phyloP scores from a whole-genome alignment of 64 coral and sea anemone species.

The Montipora foliosa region DNA sequence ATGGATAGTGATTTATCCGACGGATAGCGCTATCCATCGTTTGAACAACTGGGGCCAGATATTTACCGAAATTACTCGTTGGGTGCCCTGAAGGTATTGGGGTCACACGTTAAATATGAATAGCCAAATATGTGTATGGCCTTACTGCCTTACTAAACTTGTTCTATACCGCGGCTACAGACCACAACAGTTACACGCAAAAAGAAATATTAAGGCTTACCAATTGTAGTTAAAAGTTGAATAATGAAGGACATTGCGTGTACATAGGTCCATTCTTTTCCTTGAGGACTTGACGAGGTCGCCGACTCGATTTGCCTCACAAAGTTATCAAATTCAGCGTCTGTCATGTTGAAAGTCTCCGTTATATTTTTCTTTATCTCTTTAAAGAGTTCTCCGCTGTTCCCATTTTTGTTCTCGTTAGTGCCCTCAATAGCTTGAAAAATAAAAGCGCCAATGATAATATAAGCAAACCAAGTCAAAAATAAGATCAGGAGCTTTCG shows the following conservation, averaged over 20 bases:
- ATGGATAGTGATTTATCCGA: too few species aligned
- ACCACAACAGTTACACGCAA: too few species aligned
- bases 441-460: slow-evolving; percentile 4
- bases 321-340: slow-evolving; percentile 3
- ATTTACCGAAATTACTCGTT: too few species aligned
- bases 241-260: slow-evolving; percentile 5
- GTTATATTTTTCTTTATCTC: neutral
- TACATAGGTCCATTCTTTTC: slow-evolving; percentile 14
- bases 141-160: too few species aligned
- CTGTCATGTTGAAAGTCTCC: slow-evolving; percentile 10
- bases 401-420: neutral
- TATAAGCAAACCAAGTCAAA: neutral
- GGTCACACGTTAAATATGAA: too few species aligned
- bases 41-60: too few species aligned
- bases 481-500: neutral
- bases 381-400: neutral
- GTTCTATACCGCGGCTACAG: too few species aligned
- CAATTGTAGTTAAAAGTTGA: slow-evolving; percentile 36
- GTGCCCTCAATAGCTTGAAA: slow-evolving; percentile 28
- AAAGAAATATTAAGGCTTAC: neutral
- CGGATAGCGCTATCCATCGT: too few species aligned
- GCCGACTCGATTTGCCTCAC: slow-evolving; percentile 12
- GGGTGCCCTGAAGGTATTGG: too few species aligned
- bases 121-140: too few species aligned
- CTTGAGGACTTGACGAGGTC: neutral